These are phyloP conservation scores for Garrulus glandarius DNA, from an alignment of 2,797 vertebrate species.

Conservation along the genomic window DNA sequence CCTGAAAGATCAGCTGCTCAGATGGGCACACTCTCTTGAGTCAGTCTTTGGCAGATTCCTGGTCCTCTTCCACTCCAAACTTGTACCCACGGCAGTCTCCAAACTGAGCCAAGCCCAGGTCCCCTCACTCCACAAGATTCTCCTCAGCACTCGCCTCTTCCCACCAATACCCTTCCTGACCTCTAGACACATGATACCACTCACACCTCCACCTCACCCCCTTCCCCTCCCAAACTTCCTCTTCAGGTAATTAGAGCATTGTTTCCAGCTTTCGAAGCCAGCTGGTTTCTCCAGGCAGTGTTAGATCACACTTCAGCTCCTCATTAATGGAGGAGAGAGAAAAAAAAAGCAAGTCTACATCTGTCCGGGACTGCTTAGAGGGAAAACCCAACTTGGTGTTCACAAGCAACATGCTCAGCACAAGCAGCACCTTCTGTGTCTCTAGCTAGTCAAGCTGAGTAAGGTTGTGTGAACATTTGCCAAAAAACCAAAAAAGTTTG, in stretches of 20 bases:
- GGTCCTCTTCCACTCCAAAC: background rate
- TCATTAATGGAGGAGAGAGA: constrained; percentile 13
- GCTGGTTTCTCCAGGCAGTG: constrained; percentile 44
- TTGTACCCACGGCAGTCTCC: background rate
- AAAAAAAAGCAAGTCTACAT: background rate
- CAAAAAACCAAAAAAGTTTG: background rate
- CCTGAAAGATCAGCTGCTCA: background rate
- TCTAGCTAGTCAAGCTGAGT: background rate
- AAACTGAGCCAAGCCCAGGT: rapidly evolving
- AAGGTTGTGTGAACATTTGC: background rate
- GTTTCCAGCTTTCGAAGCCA: background rate
- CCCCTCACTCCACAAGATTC: background rate
- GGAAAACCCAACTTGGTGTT: background rate
- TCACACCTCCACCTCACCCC: constrained; percentile 7
- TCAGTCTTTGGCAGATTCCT: background rate
- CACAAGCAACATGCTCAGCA: background rate
- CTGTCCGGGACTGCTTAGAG: background rate
- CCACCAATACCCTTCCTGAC: background rate
- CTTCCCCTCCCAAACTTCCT: constrained; percentile 12
- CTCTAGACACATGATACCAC: background rate
- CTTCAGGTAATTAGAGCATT: constrained; percentile 37
- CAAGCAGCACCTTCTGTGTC: background rate
- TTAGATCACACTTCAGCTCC: constrained; percentile 48
- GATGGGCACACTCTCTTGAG: background rate
- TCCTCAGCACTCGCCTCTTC: background rate